phyloP scores from a whole-genome alignment of 2,888 invertebrate species.

The Dendrolimus houi region DNA sequence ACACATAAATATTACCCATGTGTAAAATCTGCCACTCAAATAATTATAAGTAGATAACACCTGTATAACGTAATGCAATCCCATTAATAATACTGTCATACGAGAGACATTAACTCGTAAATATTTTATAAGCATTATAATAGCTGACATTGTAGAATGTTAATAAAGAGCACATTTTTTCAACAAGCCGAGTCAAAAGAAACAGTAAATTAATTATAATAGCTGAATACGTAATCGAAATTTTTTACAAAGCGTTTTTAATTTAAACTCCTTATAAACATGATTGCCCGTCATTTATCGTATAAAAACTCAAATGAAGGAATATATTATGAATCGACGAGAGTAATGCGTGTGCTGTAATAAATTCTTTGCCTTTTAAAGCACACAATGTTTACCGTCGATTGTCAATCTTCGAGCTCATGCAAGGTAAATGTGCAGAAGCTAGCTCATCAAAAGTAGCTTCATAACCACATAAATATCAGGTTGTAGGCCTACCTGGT shows the following conservation, averaged over 20 bases:
- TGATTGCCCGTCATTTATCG: background rate
- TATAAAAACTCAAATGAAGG: background rate
- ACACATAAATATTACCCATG: too few relatives aligned
- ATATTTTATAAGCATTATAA: background rate
- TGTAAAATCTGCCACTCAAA: too few relatives aligned
- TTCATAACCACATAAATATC: too few relatives aligned
- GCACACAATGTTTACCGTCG: background rate
- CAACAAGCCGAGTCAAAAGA: background rate
- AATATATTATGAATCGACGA: background rate
- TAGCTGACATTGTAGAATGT: background rate
- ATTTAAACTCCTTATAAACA: background rate
- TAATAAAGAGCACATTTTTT: background rate
- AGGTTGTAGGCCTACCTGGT: too few relatives aligned
- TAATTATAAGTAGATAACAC: too few relatives aligned
- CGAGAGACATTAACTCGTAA: background rate
- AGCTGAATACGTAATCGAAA: background rate
- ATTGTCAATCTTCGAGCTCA: too few relatives aligned
- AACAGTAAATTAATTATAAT: background rate
- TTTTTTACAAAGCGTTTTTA: background rate
- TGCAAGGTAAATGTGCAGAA: too few relatives aligned
- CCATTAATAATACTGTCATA: too few relatives aligned
- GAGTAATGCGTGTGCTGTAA: background rate
- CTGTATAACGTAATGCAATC: too few relatives aligned
- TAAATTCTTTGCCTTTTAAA: background rate
- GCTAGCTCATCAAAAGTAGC: too few relatives aligned